Percentiles rank a stretch among this genome's conserved stretches.
These are phyloP conservation scores for Leptinotarsa lineolata DNA, from an alignment of 1,140 invertebrate species.

Conservation along the genomic window DNA sequence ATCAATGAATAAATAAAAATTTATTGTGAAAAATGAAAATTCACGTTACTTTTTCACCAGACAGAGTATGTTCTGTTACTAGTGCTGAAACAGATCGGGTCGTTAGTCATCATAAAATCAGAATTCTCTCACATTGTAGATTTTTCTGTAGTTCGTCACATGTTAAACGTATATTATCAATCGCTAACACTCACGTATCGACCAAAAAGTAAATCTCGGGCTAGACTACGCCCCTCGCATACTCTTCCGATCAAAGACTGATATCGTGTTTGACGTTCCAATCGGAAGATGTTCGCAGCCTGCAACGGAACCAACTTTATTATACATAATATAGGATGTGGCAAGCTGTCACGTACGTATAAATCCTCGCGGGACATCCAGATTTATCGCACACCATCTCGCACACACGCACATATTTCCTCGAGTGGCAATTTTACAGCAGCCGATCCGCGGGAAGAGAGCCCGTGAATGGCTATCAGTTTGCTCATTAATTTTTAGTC, in stretches of 20 bases:
- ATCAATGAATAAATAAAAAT: too few relatives aligned
- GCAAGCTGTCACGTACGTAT: conserved; percentile 2
- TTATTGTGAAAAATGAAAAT: too few relatives aligned
- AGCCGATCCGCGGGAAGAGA: background rate
- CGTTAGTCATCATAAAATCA: too few relatives aligned
- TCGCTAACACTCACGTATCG: too few relatives aligned
- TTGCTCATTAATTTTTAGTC: background rate
- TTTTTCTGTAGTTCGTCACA: too few relatives aligned
- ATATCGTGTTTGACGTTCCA: conserved; percentile 3
- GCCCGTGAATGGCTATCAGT: background rate
- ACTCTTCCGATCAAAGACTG: background rate
- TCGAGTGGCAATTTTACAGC: conserved; percentile 5
- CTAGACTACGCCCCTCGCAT: background rate
- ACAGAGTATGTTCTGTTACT: too few relatives aligned
- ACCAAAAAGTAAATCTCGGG: too few relatives aligned
- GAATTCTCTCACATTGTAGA: too few relatives aligned
- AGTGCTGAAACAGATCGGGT: too few relatives aligned
- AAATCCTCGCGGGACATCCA: conserved; percentile 2
- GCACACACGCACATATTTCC: conserved; percentile 1
- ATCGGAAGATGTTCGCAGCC: background rate
- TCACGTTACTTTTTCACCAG: too few relatives aligned
- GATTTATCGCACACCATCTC: background rate
- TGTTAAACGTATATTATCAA: too few relatives aligned
- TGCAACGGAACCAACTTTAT: background rate
- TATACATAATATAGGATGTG: conserved; percentile 6